A percentile compares a stretch with the other conserved stretches of the same genome.
These are phyloP conservation scores for Siderastrea radians DNA, from an alignment of 92 coral and sea anemone genomes.

Conservation along the genomic window DNA sequence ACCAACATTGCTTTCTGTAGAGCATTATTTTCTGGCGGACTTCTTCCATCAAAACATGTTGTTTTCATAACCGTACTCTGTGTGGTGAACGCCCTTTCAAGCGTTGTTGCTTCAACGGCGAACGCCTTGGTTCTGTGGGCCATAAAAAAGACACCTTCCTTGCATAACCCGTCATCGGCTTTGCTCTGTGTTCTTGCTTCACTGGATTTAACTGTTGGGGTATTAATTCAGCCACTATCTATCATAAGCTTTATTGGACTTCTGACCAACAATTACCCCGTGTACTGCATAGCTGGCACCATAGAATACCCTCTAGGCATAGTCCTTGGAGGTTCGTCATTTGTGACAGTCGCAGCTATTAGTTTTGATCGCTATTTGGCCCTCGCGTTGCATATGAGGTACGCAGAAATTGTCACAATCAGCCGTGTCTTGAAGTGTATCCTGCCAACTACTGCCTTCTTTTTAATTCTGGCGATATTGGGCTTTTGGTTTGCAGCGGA, in stretches of 20 bases:
- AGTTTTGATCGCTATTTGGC: constrained; percentile 22
- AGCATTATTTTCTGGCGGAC: neutral
- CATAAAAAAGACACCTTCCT: neutral
- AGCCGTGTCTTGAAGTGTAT: neutral
- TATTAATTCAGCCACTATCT: neutral
- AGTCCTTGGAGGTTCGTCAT: neutral
- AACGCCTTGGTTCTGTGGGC: constrained; percentile 14
- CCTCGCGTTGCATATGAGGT: neutral
- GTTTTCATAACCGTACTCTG: neutral
- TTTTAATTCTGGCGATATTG: neutral
- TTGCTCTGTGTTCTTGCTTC: neutral
- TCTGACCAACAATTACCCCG: neutral
- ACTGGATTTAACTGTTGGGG: neutral
- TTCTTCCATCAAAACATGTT: neutral
- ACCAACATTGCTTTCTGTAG: neutral
- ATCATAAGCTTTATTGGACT: neutral
- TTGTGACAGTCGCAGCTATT: neutral
- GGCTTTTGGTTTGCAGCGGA: neutral
- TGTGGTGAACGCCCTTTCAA: constrained; percentile 2
- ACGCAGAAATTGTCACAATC: neutral
- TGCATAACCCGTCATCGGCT: neutral
- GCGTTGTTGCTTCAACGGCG: neutral
- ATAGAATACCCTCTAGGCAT: neutral
- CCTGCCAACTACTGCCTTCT: neutral
- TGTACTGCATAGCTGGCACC: constrained; percentile 6